These are phyloP conservation scores for Petrolisthes manimaculis DNA, from an alignment of 2,888 invertebrate species.

Conservation along the genomic window DNA sequence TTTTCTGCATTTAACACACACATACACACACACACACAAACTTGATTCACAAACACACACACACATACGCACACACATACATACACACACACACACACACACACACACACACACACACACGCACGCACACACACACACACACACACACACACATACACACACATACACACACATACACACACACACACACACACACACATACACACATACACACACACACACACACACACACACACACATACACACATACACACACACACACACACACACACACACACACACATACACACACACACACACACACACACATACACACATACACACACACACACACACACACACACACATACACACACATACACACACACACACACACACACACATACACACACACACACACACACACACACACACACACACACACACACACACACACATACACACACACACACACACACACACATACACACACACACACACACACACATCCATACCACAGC, in stretches of 20 bases:
- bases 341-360: conserved; percentile 20
- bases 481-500: background rate
- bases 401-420: background rate
- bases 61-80: background rate
- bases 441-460: conserved; percentile 23
- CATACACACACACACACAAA: too few relatives aligned
- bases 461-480: conserved; percentile 13
- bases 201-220: background rate
- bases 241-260: conserved; percentile 12
- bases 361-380: conserved; percentile 7
- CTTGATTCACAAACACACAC: background rate
- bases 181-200: too few relatives aligned
- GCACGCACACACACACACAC: too few relatives aligned
- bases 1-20: background rate
- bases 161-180: too few relatives aligned
- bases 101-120: conserved; percentile 8
- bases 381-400: too few relatives aligned
- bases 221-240: conserved; percentile 7
- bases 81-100: conserved; percentile 10
- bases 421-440: background rate
- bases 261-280: background rate
- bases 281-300: too few relatives aligned
- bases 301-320: background rate
- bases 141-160: background rate
- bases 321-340: background rate